These are phyloP conservation scores for Petrocephalus zakoni DNA, from an alignment of 2,113 vertebrate species.

Conservation along the genomic window DNA sequence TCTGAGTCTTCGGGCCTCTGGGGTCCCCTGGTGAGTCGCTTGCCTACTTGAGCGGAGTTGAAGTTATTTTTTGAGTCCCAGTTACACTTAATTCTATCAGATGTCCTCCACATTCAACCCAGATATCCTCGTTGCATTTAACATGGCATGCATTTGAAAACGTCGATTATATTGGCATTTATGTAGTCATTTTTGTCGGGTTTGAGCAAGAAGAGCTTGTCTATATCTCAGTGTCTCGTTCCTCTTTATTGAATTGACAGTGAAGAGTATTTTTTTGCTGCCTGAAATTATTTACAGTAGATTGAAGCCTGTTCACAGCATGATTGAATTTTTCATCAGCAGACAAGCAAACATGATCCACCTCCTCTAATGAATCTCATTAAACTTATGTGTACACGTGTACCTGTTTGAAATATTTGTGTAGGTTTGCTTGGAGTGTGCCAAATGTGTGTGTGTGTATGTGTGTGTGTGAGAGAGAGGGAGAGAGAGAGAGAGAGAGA, in stretches of 20 bases:
- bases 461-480: not conserved
- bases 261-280: not conserved
- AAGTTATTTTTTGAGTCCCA: conserved; percentile 1
- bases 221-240: not conserved
- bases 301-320: not conserved
- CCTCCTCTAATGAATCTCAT: conserved; percentile 10
- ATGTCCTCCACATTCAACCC: not conserved
- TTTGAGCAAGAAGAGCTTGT: not conserved
- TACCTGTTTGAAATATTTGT: not conserved
- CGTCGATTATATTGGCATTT: not conserved
- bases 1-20: not conserved
- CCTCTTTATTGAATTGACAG: not conserved
- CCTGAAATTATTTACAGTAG: not conserved
- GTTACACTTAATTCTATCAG: conserved; percentile 12
- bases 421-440: not conserved
- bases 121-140: not conserved
- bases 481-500: not conserved
- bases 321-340: not conserved
- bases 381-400: not conserved
- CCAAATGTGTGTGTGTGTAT: conserved; percentile 7
- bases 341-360: not conserved
- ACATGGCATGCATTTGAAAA: not conserved
- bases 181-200: not conserved
- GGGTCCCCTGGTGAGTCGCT: not conserved
- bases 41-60: not conserved